Conservation (phyloP, 2,113 vertebrate genomes). For the Oreochromis tanganicae region DNA sequence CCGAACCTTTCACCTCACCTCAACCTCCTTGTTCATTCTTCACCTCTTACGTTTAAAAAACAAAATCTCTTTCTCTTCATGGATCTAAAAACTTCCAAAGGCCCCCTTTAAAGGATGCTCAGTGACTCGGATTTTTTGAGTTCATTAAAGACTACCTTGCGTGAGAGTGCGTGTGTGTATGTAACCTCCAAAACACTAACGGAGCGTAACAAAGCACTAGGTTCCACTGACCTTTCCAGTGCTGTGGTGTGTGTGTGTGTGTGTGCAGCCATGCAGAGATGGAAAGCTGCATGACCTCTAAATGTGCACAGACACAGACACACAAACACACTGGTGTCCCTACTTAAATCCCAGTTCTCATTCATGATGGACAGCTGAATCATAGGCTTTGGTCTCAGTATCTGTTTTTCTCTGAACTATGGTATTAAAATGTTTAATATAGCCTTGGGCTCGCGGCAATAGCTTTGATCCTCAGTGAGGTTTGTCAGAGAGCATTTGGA, state of each 20-base stretch:
- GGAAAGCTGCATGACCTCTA: not conserved
- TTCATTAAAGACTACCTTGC: not conserved
- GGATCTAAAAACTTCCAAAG: slow-evolving; percentile 30
- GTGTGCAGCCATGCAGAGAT: not conserved
- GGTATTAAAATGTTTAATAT: slow-evolving; percentile 10
- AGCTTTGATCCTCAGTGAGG: slow-evolving; percentile 10
- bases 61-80: not conserved
- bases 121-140: not conserved
- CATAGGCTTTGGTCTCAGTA: slow-evolving; percentile 21
- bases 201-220: not conserved
- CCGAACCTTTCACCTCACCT: not conserved
- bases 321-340: not conserved
- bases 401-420: slow-evolving; percentile 10
- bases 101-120: not conserved
- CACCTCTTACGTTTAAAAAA: not conserved
- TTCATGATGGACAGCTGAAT: slow-evolving; percentile 16
- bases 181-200: not conserved
- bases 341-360: slow-evolving; percentile 2
- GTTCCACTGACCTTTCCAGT: slow-evolving; percentile 11
- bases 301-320: not conserved
- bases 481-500: not conserved
- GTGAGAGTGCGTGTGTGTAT: not conserved
- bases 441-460: not conserved
- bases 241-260: not conserved
- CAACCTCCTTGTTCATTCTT: not conserved